A percentile compares a stretch with the other conserved stretches of the same genome.
phyloP scores from a whole-genome alignment of 2,113 vertebrate genomes.

The Mola mola region DNA sequence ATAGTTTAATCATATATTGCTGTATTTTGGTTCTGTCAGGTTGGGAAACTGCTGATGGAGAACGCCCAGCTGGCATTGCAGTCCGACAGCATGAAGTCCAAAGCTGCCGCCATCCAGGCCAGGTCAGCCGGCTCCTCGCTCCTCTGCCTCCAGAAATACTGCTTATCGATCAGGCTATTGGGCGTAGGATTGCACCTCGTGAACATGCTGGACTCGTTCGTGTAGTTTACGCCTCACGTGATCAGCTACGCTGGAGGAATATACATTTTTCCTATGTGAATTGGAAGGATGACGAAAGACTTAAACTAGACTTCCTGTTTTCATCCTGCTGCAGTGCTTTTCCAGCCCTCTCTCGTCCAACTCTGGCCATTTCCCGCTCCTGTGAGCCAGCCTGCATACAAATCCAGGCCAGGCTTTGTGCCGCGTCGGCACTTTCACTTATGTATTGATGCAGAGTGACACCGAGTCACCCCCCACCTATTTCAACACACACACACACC shows the following conservation, averaged over 20 bases:
- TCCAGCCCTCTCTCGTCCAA: slow-evolving; percentile 30
- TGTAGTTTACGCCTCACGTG: no score
- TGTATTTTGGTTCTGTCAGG: slow-evolving; percentile 61
- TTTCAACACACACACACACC: not conserved
- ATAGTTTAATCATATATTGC: not conserved
- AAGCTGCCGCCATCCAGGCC: slow-evolving; percentile 65
- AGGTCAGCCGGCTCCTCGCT: slow-evolving; percentile 73
- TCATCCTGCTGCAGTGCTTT: slow-evolving; percentile 30
- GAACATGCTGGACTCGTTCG: no score
- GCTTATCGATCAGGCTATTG: not conserved
- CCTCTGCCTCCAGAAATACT: slow-evolving; percentile 28
- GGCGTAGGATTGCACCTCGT: not conserved
- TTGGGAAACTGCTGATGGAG: slow-evolving; percentile 71
- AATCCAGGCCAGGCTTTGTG: slow-evolving; percentile 58
- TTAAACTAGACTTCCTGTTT: slow-evolving; percentile 27
- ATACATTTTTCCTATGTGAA: no score
- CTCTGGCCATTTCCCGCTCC: slow-evolving; percentile 34
- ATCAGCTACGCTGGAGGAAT: no score
- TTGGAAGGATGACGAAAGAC: no score
- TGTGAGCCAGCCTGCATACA: slow-evolving; percentile 60
- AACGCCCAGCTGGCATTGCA: slow-evolving; percentile 76
- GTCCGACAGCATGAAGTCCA: slow-evolving; percentile 73
- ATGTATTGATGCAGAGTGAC: slow-evolving; percentile 65
- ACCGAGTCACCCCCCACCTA: not conserved
- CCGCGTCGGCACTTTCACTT: slow-evolving; percentile 58